Evolutionary conservation across 2,888 invertebrate species (phyloP), one percentile per base, ranked within the genome.

Genomic region (Dorcus hopei): DNA sequence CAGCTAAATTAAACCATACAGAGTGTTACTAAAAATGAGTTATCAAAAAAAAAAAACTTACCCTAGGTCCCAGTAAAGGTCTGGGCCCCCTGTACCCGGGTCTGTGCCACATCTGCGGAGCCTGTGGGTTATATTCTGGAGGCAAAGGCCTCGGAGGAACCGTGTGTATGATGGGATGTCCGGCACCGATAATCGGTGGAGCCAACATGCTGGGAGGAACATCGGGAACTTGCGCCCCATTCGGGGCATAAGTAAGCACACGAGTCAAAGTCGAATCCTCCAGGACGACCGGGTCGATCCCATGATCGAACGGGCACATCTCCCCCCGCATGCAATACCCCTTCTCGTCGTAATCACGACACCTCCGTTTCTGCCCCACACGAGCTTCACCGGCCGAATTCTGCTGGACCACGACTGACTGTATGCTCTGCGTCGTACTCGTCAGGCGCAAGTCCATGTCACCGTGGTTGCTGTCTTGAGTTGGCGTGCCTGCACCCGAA

Each of bases 271-370:
- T 86, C 1, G 92, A 87, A 74, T 95, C 95, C 72, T 97, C 97
- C 38, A 98, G 81, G 1, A 98, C 94, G 0, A 99, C 93, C 0
- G 98, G 97, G 79, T 98, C 97, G 0, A 88, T 85, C 5, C 98
- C 98, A 81, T 99, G 98, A 80, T 98, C 97, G 83, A 88, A 99
- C 4, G 93, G 94, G 76, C 99, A 99, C 61, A 95, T 86, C 77
- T 98, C 98, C 0, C 98, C 98, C 3, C 93, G 86, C 87, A 97
- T 94, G 78, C 99, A 99, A 26, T 64, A 62, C 61, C 69, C 76
- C 77, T 75, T 76, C 88, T 91, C 91, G 74, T 96, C 95, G 72
- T 93, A 96, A 79, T 96, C 96, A 53, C 93, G 82, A 75, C 95
- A 95, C 38, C 93, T 82, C 53, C 89, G 83, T 67, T 87, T 88